These are phyloP conservation scores for Vanessa tameamea DNA, from an alignment of 1,140 invertebrate genomes.

Conservation along the genomic window DNA sequence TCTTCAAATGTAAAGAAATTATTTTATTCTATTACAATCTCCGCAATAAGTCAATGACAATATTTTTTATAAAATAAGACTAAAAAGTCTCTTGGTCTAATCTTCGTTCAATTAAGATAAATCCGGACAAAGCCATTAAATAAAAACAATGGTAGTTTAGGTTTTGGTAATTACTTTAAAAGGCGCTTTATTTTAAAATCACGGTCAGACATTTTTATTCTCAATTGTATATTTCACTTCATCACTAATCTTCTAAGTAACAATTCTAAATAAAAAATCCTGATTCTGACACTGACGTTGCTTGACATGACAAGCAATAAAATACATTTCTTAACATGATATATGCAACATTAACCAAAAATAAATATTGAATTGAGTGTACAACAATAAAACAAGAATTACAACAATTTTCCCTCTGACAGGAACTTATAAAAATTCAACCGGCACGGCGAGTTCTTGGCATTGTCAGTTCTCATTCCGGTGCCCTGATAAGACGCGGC, in stretches of 20 bases:
- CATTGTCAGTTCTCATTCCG: slow-evolving; percentile 26
- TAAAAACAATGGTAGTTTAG: no score
- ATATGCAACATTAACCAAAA: neutral
- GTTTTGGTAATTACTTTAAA: no score
- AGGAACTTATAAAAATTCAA: slow-evolving; percentile 4
- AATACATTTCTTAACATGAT: neutral
- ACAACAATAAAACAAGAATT: neutral
- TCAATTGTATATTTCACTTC: no score
- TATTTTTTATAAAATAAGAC: neutral
- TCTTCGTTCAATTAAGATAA: no score
- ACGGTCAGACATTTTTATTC: no score
- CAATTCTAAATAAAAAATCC: no score
- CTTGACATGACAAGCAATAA: neutral
- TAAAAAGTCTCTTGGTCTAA: no score
- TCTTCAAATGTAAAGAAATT: neutral
- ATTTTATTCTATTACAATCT: neutral
- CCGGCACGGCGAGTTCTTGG: slow-evolving; percentile 1
- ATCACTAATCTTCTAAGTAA: no score
- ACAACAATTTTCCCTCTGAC: neutral
- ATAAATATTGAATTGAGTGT: no score
- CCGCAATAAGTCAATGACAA: neutral
- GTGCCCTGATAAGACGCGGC: slow-evolving; percentile 29
- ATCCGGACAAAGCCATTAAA: no score
- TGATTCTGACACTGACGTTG: no score
- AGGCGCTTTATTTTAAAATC: no score